Conservation (phyloP, 2,888 invertebrate genomes). For the Charanyca ferruginea region DNA sequence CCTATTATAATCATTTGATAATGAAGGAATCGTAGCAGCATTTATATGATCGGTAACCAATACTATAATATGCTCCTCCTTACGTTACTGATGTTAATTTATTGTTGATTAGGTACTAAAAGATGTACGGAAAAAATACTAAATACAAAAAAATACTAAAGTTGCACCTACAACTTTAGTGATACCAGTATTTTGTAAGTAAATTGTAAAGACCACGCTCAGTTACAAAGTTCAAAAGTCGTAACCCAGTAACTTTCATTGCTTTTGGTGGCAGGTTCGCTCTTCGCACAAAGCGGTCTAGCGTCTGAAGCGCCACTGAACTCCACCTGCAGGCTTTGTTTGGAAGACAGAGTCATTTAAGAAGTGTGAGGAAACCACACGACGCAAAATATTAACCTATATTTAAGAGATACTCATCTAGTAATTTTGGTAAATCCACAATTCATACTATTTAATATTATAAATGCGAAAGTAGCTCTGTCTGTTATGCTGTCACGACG, state of each 20-base stretch:
- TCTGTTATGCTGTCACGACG: too few relatives aligned
- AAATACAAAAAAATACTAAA: too few relatives aligned
- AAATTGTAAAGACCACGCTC: neutral
- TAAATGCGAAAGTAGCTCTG: too few relatives aligned
- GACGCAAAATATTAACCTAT: neutral
- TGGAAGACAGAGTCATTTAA: neutral
- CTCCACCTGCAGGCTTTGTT: constrained; percentile 12
- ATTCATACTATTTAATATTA: neutral
- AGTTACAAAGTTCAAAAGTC: constrained; percentile 6
- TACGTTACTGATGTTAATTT: too few relatives aligned
- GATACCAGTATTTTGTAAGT: neutral
- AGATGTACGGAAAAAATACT: too few relatives aligned
- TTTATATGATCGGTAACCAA: too few relatives aligned
- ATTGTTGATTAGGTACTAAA: too few relatives aligned
- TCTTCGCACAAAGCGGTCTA: constrained; percentile 16
- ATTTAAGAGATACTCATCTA: neutral
- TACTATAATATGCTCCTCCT: too few relatives aligned
- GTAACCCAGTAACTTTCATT: constrained; percentile 19
- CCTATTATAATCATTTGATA: too few relatives aligned
- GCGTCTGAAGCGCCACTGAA: neutral
- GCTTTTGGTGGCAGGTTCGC: constrained; percentile 20
- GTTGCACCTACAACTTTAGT: too few relatives aligned
- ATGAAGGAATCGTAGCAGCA: too few relatives aligned
- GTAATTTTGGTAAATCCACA: neutral
- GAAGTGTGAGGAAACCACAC: neutral